Percentiles rank a stretch among this genome's conserved stretches.
phyloP scores from a whole-genome alignment of 2,113 vertebrate species.

The Pterocles gutturalis region DNA sequence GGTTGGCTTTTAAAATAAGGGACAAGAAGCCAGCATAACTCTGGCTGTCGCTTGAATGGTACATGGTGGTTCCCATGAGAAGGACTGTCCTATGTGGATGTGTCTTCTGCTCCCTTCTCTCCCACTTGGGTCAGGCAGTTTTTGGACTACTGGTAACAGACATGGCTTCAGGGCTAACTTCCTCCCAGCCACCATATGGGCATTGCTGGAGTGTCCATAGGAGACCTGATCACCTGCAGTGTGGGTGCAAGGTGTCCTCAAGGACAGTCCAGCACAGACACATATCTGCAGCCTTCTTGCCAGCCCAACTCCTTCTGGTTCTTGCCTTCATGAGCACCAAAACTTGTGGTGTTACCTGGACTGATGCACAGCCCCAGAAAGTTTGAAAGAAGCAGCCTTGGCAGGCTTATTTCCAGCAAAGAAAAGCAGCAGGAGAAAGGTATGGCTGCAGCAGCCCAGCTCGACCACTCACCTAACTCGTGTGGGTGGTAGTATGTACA shows the following conservation, averaged over 20 bases:
- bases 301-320: background rate
- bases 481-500: accelerated
- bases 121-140: background rate
- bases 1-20: background rate
- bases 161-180: background rate
- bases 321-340: background rate
- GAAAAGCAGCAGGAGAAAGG: background rate
- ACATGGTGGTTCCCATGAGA: background rate
- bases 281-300: background rate
- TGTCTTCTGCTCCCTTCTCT: background rate
- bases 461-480: background rate
- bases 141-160: background rate
- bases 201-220: background rate
- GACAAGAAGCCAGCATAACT: background rate
- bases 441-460: background rate
- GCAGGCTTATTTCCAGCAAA: background rate
- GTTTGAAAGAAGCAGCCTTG: background rate
- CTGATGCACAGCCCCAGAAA: background rate
- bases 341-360: background rate
- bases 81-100: accelerated
- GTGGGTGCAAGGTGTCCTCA: background rate
- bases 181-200: background rate
- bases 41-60: background rate
- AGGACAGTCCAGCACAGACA: background rate
- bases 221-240: background rate